Evolutionary conservation across 2,113 vertebrate species (phyloP), one percentile per base, ranked within the genome.

Genomic region (Oophaga pumilio): DNA sequence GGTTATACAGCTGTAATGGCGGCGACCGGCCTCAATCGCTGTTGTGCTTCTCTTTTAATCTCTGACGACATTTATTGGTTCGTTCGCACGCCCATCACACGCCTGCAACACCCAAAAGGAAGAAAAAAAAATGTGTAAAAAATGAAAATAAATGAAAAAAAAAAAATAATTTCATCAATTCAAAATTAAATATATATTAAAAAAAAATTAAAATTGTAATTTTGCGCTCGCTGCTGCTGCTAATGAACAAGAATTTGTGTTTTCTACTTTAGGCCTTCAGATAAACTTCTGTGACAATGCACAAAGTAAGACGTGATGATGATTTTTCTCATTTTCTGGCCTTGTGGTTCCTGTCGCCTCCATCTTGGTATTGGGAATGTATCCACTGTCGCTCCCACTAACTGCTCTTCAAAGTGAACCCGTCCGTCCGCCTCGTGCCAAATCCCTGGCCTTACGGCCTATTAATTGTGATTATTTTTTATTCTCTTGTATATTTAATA

Each of bases 211-310:
- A n/a, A 43, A 43, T 43, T 43, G 33, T 43, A 43, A 43, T 43
- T 43, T 43, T 43, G 33, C 2, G 33, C 33, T 5, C 33, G 33
- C 33, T 43, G 33, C 33, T 73, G 49, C 11, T 52, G 10, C 43
- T 24, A 91, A 90, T 92, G 91, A 93, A 91, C 90, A 89, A 91
- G 90, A 92, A 91, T 89, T 91, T 89, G 87, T 92, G 87, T 92
- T 81, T 93, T 91, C 90, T 90, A 90, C 93, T 94, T 92, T 91
- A 92, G 91, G 88, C 89, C 94, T 93, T 93, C 92, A 92, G 91
- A 91, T 91, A 91, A 92, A 90, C 88, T 92, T 92, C 90, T 93
- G 89, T 93, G 90, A 91, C 91, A 94, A 93, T 91, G 89, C 90
- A 90, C 91, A 91, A 91, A 93, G 89, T 87, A 93, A 93, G 90